Base-by-base conservation (phyloP, 1,140 invertebrate species). In the Galendromus occidentalis region DNA sequence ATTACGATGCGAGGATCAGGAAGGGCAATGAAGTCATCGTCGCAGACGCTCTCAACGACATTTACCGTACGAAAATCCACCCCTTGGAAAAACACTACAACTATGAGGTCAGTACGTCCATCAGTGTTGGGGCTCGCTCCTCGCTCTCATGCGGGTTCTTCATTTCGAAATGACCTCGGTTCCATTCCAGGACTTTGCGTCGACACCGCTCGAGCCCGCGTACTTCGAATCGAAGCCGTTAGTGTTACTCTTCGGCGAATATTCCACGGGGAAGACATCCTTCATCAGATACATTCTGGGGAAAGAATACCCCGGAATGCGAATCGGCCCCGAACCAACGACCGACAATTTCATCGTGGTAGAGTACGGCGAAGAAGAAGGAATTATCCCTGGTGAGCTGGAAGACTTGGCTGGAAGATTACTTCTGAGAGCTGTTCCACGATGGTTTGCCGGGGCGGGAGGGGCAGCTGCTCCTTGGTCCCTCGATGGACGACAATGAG, bases 241-340 rank as follows among this genome's bases (percentile, higher is more conserved):
- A 2, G 51, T 59, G 12, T 22, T 59, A 5, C 78, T 98, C 1
- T 90, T 98, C 44, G 95, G 95, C 0, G 94, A 98, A 75, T 98
- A 98, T 76, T 98, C 94, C 0, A 98, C 94, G 1, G 95, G 94
- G 68, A 98, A 98, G 80, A 98, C 94, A 0, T 97, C 93, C 0
- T 97, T 98, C 73, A 98, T 98, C 68, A 86, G 90, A 69, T 94
- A 94, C 75, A 77, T 95, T n/a, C 74, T 95, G 47, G 90, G 94
- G 74, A 80, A 87, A 72, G 91, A 96, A 70, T 96, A 94, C 74
- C 91, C 91, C 25, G 91, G 91, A 33, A 94, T 94, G 67, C 80
- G 91, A 66, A 95, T 95, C 70, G 91, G 91, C 0, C 91, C 91
- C 0, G 91, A 93, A 76, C 90, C 90, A 7, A 98, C 95, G 0